Base-by-base conservation (phyloP, 2,888 invertebrate genomes). In the Dione vanillae region DNA sequence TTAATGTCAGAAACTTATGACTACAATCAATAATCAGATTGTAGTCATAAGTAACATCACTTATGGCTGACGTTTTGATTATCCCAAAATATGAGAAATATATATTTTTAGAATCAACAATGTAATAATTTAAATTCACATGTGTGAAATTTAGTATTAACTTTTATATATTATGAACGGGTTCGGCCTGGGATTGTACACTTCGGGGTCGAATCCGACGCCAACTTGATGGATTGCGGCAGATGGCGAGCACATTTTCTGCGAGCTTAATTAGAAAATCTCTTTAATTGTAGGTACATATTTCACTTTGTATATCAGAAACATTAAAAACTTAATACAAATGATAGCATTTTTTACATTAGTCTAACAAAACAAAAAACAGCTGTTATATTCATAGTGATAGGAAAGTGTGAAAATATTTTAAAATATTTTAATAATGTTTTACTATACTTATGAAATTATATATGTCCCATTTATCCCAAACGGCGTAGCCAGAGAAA, bases 131-230 rank as follows among this genome's bases (percentile, higher is more conserved):
- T 11, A 45, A 52, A 69, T 72, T 47, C 19, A 27, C 70, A 71
- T 72, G 72, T 76, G 76, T 74, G 71, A 77, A 77, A 74, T 74
- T 74, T 75, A 74, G 80, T 76, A 80, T 78, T 79, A 87, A 82
- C 80, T 78, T 79, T 80, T 83, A 82, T 87, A 80, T 82, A 87
- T 88, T 86, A 87, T 88, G 82, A 83, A 87, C 82, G 72, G 77
- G 77, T 78, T 75, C 76, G 69, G 80, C 79, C 80, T 79, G 79
- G 71, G 45, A 75, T 75, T 74, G 75, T 72, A 16, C 61, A 65
- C 78, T 78, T 75, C 56, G 75, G 76, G 16, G 74, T 75, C 58
- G 71, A 70, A 2, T 9, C 20, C 76, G 66, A 69, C 70, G 64
- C 58, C 64, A 56, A 78, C 79, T 81, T 85, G 88, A 88, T 87